Base-by-base conservation (phyloP, 1,140 invertebrate genomes). In the Argopecten irradians region DNA sequence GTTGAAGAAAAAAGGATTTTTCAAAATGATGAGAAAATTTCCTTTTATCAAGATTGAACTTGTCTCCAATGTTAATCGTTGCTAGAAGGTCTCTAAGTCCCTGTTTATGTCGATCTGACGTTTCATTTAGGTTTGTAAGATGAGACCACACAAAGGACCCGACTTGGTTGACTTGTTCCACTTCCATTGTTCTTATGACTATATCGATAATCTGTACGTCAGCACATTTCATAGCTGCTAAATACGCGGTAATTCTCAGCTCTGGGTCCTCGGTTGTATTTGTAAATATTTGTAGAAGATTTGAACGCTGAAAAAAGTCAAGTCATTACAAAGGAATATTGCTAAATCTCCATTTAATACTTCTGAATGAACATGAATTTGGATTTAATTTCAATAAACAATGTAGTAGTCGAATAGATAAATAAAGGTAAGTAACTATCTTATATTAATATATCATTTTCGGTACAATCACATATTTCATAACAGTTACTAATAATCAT, bases 71-170 rank as follows among this genome's bases (percentile, higher is more conserved):
- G 33, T 97, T 96, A 88, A 97, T 95, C 89, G 98, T 97, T 0
- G 97, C 97, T 0, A 99, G 95, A 7, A 99, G 96, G 84, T 97
- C 97, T 94, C 98, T 97, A 35, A 99, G 97, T 93, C 98, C 97
- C 16, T 98, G 97, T 92, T 97, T 97, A 16, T 97, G 97, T 0
- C 98, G 98, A 9, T 98, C 97, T 0, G 98, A 97, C 0, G 98
- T 98, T 90, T 98, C 97, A 87, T 97, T 97, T n/a, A 98, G 94
- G 95, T 98, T 99, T 86, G 97, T 97, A 46, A 99, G 95, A 94
- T 99, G 98, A 82, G 98, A 98, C 98, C 98, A 99, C 5, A 99
- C 97, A 94, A 98, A 99, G 11, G 98, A 98, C 8, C 98, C 98
- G 82, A 98, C 98, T 98, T 99, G 98, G 95, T 99, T 99, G 2